Conservation (phyloP, 1,140 invertebrate species). For the Phenacoccus solenopsis region DNA sequence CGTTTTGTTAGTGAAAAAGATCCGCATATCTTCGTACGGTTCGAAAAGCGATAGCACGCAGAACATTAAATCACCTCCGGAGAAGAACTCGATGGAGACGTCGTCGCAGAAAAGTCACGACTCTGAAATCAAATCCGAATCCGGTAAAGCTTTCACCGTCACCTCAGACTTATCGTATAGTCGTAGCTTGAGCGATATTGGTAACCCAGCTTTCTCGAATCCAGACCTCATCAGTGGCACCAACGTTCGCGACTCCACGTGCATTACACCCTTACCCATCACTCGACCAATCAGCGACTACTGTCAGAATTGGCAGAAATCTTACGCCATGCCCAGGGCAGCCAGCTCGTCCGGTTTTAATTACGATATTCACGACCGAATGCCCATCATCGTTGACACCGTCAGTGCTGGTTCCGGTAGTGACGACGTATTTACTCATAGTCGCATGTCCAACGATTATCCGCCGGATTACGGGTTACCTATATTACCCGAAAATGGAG, state of each 20-base stretch:
- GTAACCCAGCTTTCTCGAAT: slow-evolving; percentile 7
- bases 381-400: slow-evolving; percentile 21
- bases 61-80: background rate
- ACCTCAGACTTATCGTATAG: slow-evolving; percentile 4
- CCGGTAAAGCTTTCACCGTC: slow-evolving; percentile 7
- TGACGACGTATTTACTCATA: slow-evolving; percentile 23
- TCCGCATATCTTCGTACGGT: slow-evolving; percentile 13
- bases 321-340: background rate
- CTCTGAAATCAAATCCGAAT: slow-evolving; percentile 8
- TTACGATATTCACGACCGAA: slow-evolving; percentile 20
- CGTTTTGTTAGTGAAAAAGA: slow-evolving; percentile 46
- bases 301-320: slow-evolving; percentile 7
- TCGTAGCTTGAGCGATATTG: background rate
- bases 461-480: slow-evolving; percentile 34
- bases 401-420: slow-evolving; percentile 21
- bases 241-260: background rate
- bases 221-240: background rate
- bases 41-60: background rate
- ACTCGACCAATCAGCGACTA: slow-evolving; percentile 5
- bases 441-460: slow-evolving; percentile 26
- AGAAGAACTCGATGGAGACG: slow-evolving; percentile 5
- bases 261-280: background rate
- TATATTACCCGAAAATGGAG: slow-evolving; percentile 23
- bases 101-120: slow-evolving; percentile 10
- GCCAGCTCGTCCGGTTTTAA: slow-evolving; percentile 3